These are phyloP conservation scores for Dastarcus helophoroides DNA, from an alignment of 2,888 invertebrate genomes.

Conservation along the genomic window DNA sequence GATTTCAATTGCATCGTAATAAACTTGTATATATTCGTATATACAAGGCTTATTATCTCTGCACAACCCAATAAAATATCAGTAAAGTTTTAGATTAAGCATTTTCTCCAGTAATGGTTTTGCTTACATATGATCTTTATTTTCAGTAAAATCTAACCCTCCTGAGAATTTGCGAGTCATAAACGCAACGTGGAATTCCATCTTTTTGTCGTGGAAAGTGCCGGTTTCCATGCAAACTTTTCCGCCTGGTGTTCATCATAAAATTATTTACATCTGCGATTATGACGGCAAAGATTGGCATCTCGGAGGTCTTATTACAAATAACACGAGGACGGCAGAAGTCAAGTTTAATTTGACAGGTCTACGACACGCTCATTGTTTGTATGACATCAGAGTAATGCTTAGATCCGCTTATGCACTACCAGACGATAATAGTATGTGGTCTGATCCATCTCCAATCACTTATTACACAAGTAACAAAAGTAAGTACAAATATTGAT, in stretches of 20 bases:
- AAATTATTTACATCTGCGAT: constrained; percentile 42
- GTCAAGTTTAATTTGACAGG: constrained; percentile 38
- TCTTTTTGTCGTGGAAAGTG: constrained; percentile 40
- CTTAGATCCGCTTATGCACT: constrained; percentile 45
- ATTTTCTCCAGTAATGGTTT: too few relatives aligned
- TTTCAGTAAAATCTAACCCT: constrained; percentile 17
- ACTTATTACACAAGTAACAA: constrained; percentile 48
- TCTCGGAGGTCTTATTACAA: constrained; percentile 13
- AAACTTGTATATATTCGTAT: too few relatives aligned
- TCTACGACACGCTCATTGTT: constrained; percentile 52
- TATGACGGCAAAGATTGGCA: constrained; percentile 39
- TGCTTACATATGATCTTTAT: neutral
- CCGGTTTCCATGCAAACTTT: constrained; percentile 40
- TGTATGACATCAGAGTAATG: constrained; percentile 62
- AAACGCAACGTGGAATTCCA: constrained; percentile 38
- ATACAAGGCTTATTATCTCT: too few relatives aligned
- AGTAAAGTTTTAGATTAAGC: too few relatives aligned
- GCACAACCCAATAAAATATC: too few relatives aligned
- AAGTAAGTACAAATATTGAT: constrained; percentile 17
- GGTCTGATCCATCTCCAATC: constrained; percentile 56
- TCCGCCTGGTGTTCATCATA: constrained; percentile 39
- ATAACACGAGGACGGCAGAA: constrained; percentile 6
- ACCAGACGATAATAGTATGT: constrained; percentile 44
- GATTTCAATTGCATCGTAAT: too few relatives aligned
- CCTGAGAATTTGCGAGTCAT: constrained; percentile 38